Evolutionary conservation across 2,113 vertebrate species (phyloP).

Genomic region (Neodontobutis hainanensis): DNA sequence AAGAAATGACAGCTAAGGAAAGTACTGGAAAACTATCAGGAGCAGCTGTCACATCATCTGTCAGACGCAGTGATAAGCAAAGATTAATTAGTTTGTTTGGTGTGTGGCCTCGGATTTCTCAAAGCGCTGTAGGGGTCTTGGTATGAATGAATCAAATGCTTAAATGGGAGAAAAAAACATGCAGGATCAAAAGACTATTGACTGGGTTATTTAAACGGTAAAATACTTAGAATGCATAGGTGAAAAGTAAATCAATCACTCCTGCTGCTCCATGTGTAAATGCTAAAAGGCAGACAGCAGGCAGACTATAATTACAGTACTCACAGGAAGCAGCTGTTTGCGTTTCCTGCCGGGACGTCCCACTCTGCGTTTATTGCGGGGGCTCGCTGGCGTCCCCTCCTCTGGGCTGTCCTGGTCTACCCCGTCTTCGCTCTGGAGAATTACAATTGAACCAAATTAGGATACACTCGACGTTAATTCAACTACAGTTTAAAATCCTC

Average conservation of each 20-base stretch:
- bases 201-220: neutral
- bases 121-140: neutral
- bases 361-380: slow-evolving; percentile 83
- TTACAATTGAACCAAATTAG: slow-evolving; percentile 13
- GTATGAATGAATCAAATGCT: slow-evolving; percentile 15
- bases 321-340: slow-evolving; percentile 85
- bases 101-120: slow-evolving; percentile 1
- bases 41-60: neutral
- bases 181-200: slow-evolving; percentile 9
- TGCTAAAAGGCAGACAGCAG: neutral
- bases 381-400: slow-evolving; percentile 85
- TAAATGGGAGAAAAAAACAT: neutral
- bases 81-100: neutral
- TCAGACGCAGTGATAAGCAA: neutral
- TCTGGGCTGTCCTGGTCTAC: slow-evolving; percentile 83
- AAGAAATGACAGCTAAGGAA: neutral
- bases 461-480: too few species aligned
- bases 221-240: neutral
- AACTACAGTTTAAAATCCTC: too few species aligned
- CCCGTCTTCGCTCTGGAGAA: slow-evolving; percentile 84
- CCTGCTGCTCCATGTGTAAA: slow-evolving; percentile 4
- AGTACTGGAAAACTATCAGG: neutral
- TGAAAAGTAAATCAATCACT: slow-evolving; percentile 23
- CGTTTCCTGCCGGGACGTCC: slow-evolving; percentile 90
- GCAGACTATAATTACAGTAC: slow-evolving; percentile 55